These are phyloP conservation scores for Carollia perspicillata DNA, from an alignment of 2,113 vertebrate genomes.

Conservation along the genomic window DNA sequence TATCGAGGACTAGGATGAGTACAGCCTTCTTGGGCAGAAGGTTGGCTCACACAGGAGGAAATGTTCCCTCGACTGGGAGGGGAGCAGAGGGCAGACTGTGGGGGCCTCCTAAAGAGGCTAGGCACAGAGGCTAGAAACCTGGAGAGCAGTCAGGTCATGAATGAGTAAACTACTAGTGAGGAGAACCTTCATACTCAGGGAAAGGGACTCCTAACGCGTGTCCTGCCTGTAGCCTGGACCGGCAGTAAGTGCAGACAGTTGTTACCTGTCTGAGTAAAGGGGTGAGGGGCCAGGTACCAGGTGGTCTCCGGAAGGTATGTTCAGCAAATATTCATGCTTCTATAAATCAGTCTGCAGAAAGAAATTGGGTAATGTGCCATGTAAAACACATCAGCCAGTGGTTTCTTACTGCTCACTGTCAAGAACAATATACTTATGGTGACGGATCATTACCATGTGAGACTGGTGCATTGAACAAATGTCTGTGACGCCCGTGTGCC, in stretches of 20 bases:
- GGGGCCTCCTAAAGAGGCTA: not conserved
- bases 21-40: not conserved
- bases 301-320: not conserved
- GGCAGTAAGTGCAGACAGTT: not conserved
- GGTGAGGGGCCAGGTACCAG: not conserved
- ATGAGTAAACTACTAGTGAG: not conserved
- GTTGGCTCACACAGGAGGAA: not conserved
- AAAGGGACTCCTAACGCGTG: not conserved
- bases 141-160: not conserved
- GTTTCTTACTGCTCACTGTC: slow-evolving; percentile 40
- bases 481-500: slow-evolving; percentile 16
- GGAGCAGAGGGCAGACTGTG: not conserved
- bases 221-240: not conserved
- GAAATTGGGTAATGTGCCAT: not conserved
- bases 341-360: not conserved
- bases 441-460: slow-evolving; percentile 33
- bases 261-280: not conserved
- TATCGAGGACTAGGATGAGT: not conserved
- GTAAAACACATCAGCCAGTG: slow-evolving; percentile 18
- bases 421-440: not conserved
- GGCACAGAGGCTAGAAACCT: not conserved
- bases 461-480: not conserved
- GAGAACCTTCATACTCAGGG: not conserved
- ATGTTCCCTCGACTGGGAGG: not conserved
- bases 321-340: not conserved